Evolutionary conservation across 2,888 invertebrate species (phyloP).

Genomic region (Anthrax anthrax): DNA sequence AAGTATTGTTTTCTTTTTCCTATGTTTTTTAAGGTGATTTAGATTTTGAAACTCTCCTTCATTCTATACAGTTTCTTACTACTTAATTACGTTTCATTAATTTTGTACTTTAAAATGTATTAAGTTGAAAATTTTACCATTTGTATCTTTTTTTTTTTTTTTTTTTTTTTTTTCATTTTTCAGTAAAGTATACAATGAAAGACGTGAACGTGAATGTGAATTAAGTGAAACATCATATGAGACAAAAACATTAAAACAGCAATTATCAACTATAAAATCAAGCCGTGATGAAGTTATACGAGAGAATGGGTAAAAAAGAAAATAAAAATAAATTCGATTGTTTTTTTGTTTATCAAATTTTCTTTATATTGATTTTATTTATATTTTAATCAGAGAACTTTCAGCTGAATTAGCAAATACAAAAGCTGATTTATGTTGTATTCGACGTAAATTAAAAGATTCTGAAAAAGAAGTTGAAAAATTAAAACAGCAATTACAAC

Average conservation of each 20-base stretch:
- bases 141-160: too few relatives aligned
- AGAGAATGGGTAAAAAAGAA: conserved; percentile 25
- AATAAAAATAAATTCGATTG: not conserved
- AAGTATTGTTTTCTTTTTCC: too few relatives aligned
- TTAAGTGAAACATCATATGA: conserved; percentile 27
- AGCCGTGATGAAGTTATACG: conserved; percentile 29
- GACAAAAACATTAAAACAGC: conserved; percentile 26
- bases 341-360: not conserved
- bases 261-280: conserved; percentile 26
- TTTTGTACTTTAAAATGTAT: too few relatives aligned
- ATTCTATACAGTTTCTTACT: too few relatives aligned
- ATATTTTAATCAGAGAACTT: conserved; percentile 40
- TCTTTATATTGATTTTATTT: conserved; percentile 1
- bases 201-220: conserved; percentile 25
- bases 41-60: too few relatives aligned
- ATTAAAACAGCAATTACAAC: conserved; percentile 60
- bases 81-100: too few relatives aligned
- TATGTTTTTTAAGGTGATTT: too few relatives aligned
- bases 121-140: too few relatives aligned
- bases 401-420: conserved; percentile 55
- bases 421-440: conserved; percentile 44
- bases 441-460: conserved; percentile 52
- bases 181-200: conserved; percentile 23
- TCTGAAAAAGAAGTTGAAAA: conserved; percentile 56
- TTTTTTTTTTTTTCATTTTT: too few relatives aligned